Evolutionary conservation across 2,888 invertebrate species (phyloP), one percentile per base, ranked within the genome.

Genomic region (Nebria brevicollis): DNA sequence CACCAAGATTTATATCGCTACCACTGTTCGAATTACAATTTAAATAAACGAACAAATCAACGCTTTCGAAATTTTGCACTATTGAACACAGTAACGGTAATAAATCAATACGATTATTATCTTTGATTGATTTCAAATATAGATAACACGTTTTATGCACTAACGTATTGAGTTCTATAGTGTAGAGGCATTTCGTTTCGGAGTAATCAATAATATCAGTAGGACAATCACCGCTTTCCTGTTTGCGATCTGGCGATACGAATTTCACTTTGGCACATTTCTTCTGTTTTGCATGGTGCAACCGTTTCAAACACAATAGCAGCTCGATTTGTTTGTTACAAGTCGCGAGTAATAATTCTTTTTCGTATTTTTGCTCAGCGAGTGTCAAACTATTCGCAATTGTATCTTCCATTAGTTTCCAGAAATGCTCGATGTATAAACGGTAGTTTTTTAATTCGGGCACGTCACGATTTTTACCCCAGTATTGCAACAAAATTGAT

Each of bases 101-200:
- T 41, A 93, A 90, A 2, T 89, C 88, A 0, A 89, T 88, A 1
- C 90, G 87, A 77, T 90, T 88, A 26, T 89, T 88, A 8, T 87
- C 86, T 3, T 88, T 87, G 0, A 92, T 91, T 78, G 91, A 91
- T n/a, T 90, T 89, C 13, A 94, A 89, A 86, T 93, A 94, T 13
- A 90, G 88, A 2, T 89, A 86, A 83, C 92, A 91, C 0, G 91
- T 85, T 20, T 86, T 89, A 77, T 90, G 89, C 0, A 90, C 91
- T 0, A 91, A 85, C 0, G 88, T 86, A 41, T 90, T 87, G 20
- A 93, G 85, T 82, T 90, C 90, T 41, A 89, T 87, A 3, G 87
- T 83, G 85, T 91, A 93, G 25, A 87, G 83, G 5, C 87, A 85
- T 11, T 87, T 87, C 7, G 84, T 82, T 20, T 86, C 85, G 20